Evolutionary conservation across 2,888 invertebrate species (phyloP).

Genomic region (Neocrepidodera transversa): DNA sequence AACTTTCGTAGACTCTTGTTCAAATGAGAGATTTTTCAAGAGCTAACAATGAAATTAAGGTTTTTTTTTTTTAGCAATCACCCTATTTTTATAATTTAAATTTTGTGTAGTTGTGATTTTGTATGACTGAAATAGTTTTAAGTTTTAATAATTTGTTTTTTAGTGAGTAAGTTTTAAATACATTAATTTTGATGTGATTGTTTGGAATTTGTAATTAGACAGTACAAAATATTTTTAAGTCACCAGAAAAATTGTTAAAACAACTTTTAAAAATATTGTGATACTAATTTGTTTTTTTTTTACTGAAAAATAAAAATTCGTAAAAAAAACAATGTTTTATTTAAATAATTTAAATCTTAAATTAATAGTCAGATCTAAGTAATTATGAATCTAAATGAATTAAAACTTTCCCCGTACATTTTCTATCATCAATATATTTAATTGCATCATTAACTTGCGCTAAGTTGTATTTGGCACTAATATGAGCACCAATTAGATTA

Average conservation of each 20-base stretch:
- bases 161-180: neutral
- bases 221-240: neutral
- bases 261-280: neutral
- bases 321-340: neutral
- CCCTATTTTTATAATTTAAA: too few species aligned
- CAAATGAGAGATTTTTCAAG: constrained; percentile 44
- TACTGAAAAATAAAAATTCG: constrained; percentile 1
- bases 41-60: too few species aligned
- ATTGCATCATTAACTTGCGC: constrained; percentile 69
- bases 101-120: too few species aligned
- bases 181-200: too few species aligned
- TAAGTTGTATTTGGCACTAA: constrained; percentile 65
- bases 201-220: neutral
- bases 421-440: constrained; percentile 64
- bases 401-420: constrained; percentile 70
- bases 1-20: constrained; percentile 75
- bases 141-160: neutral
- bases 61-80: too few species aligned
- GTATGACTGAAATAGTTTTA: constrained; percentile 18
- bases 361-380: constrained; percentile 31
- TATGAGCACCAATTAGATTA: constrained; percentile 67
- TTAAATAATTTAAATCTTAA: neutral
- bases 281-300: constrained; percentile 8
- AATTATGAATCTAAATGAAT: constrained; percentile 50
- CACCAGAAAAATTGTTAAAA: too few species aligned